Conservation (phyloP, 1,140 invertebrate species). For the Vanessa atalanta region DNA sequence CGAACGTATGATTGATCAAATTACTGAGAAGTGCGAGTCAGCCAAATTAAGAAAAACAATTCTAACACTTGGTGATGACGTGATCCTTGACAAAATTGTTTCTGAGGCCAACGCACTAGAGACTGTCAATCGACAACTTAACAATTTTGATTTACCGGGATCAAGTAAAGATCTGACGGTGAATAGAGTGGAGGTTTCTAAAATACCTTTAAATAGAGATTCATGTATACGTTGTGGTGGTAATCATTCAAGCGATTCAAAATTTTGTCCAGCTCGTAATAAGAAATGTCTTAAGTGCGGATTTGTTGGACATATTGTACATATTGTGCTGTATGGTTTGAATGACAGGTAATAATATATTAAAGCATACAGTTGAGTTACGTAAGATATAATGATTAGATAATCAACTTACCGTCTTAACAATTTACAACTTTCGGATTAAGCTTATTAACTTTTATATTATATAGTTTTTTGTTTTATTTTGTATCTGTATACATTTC, state of each 20-base stretch:
- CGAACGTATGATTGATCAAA: slow-evolving; percentile 38
- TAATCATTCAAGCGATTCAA: background rate
- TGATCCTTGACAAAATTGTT: slow-evolving; percentile 33
- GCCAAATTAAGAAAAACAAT: slow-evolving; percentile 36
- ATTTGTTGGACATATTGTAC: background rate
- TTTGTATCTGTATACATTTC: too few relatives aligned
- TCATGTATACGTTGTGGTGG: background rate
- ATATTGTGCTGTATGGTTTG: too few relatives aligned
- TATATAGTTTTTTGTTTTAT: too few relatives aligned
- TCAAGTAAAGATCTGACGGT: background rate
- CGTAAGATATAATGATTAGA: too few relatives aligned
- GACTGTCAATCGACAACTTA: slow-evolving; percentile 27
- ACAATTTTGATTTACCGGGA: slow-evolving; percentile 10
- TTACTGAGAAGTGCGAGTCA: slow-evolving; percentile 32
- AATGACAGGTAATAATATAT: too few relatives aligned
- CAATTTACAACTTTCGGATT: too few relatives aligned
- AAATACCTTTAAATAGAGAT: background rate
- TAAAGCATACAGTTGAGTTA: too few relatives aligned
- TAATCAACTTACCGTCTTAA: too few relatives aligned
- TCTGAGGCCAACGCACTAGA: slow-evolving; percentile 28
- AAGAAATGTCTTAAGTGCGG: slow-evolving; percentile 1
- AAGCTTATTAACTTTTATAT: too few relatives aligned
- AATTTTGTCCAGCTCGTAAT: background rate
- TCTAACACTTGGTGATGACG: slow-evolving; percentile 24
- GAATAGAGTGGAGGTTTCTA: background rate